Evolutionary conservation across 1,140 invertebrate species (phyloP), one percentile per base, ranked within the genome.

Genomic region (Drosophila suzukii): DNA sequence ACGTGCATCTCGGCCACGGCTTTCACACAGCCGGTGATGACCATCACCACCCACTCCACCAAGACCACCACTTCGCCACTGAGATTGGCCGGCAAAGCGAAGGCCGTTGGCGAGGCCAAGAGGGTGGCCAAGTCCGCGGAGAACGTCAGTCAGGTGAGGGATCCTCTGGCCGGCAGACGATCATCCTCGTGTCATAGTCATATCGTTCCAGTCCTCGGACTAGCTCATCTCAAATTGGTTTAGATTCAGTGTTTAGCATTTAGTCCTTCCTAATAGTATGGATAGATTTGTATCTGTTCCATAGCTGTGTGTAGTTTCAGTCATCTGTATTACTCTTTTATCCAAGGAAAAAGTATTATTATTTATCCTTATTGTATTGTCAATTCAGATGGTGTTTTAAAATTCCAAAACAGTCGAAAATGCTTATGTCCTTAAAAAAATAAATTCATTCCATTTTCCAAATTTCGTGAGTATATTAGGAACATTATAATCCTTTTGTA

Each of bases 1-100:
- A 78, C 66, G 50, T 86, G 86, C 65, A 79, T 67, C 41, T 82
- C 84, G 43, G 78, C 90, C 49, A 60, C 72, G 34, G 86, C 83
- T 20, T 41, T 91, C 17, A 89, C 86, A 24, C 61, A 91, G 71
- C 86, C 90, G 27, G 62, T 91, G 57, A 91, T 91, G 90, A 81
- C 90, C 38, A 66, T 61, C 49, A 86, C 75, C 44, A 90, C 78
- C 13, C 70, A 67, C 34, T 72, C 82, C 49, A 83, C 58, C 7
- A 88, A 78, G 27, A 58, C 80, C 53, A 89, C 62, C 20, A 44
- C 62, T 27, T 80, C 80, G 43, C 56, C 78, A 7, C 24, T 67
- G 41, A 65, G 56, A 20, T 55, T 66, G 57, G 41, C 38, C 50
- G 39, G 36, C 39, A 24, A 66, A 38, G 7, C 46, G 27, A 44